Conservation (phyloP, 1,140 invertebrate genomes). For the Mamestra configurata region DNA sequence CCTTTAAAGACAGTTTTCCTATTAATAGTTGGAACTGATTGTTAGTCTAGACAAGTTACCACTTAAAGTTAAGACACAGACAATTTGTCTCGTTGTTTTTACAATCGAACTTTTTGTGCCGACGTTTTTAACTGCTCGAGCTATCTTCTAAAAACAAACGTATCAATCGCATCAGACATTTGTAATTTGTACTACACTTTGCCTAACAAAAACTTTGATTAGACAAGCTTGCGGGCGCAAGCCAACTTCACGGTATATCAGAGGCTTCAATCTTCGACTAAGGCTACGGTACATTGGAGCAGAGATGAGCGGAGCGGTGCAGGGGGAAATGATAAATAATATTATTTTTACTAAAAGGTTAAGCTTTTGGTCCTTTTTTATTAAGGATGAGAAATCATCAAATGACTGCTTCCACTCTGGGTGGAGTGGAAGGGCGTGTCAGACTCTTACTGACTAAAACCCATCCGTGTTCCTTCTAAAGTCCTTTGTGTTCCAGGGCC, state of each 20-base stretch:
- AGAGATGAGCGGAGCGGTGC: not conserved
- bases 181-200: not conserved
- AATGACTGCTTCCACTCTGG: too few relatives aligned
- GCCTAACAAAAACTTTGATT: not conserved
- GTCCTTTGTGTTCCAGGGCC: too few relatives aligned
- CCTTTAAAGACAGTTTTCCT: not conserved
- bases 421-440: too few relatives aligned
- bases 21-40: conserved; percentile 4
- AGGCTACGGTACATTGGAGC: not conserved
- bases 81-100: not conserved
- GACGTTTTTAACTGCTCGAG: not conserved
- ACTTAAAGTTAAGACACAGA: not conserved
- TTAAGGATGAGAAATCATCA: too few relatives aligned
- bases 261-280: not conserved
- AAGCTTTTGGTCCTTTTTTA: too few relatives aligned
- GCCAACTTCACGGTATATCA: not conserved
- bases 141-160: not conserved
- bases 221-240: not conserved
- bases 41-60: not conserved
- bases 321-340: too few relatives aligned
- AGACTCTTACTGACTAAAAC: too few relatives aligned
- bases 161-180: not conserved
- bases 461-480: too few relatives aligned
- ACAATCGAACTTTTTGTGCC: not conserved
- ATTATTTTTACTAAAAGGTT: too few relatives aligned